Conservation (phyloP, 2,888 invertebrate genomes). For the Carabus problematicus region DNA sequence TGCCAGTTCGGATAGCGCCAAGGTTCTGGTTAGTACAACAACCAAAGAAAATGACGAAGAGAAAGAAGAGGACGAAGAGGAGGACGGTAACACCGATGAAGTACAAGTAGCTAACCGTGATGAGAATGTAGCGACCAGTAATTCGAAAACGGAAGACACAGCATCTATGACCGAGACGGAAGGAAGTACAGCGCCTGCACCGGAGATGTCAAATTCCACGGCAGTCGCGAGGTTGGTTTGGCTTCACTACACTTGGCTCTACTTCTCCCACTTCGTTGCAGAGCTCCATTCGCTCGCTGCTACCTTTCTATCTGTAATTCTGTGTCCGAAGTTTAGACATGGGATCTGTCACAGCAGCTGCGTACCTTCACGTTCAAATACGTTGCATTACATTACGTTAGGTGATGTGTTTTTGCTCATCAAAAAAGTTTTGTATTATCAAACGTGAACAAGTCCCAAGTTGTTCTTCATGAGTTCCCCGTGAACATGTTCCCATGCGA, state of each 20-base stretch:
- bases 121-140: constrained; percentile 46
- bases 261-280: constrained; percentile 37
- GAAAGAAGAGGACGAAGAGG: constrained; percentile 47
- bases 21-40: constrained; percentile 26
- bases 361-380: constrained; percentile 24
- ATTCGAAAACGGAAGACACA: constrained; percentile 47
- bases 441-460: background rate
- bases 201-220: constrained; percentile 23
- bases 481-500: no score
- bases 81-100: constrained; percentile 46
- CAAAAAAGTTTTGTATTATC: constrained; percentile 40
- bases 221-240: constrained; percentile 50
- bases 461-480: no score
- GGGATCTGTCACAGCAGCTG: constrained; percentile 27
- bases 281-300: constrained; percentile 19
- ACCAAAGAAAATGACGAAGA: constrained; percentile 35
- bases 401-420: constrained; percentile 30
- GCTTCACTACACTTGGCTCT: constrained; percentile 39
- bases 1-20: constrained; percentile 30
- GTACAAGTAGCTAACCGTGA: constrained; percentile 37
- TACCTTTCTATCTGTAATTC: constrained; percentile 9
- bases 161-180: constrained; percentile 44
- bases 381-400: constrained; percentile 23
- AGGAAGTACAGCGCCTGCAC: constrained; percentile 45
- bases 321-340: constrained; percentile 24